These are phyloP conservation scores for Meteorus colon DNA, from an alignment of 2,888 invertebrate species.

Conservation along the genomic window DNA sequence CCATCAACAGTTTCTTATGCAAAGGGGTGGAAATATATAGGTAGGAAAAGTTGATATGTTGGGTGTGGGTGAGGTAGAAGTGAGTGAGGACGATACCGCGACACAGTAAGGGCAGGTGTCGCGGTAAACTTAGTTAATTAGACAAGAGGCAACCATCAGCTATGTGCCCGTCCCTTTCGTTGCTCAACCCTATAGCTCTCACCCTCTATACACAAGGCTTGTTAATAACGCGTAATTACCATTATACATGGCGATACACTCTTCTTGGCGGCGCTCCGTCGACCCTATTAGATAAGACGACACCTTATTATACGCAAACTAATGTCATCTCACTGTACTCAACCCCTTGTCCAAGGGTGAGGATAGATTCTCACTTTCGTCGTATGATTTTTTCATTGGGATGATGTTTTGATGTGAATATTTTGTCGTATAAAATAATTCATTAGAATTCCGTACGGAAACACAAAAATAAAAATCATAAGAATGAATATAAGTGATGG, in stretches of 20 bases:
- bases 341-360: constrained; percentile 41
- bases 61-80: constrained; percentile 54
- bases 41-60: background rate
- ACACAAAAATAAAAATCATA: too few relatives aligned
- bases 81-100: constrained; percentile 63
- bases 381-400: background rate
- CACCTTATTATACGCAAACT: constrained; percentile 72
- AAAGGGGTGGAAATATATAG: background rate
- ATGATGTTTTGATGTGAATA: background rate
- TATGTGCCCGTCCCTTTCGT: constrained; percentile 26
- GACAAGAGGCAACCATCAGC: constrained; percentile 73
- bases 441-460: too few relatives aligned
- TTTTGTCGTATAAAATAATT: too few relatives aligned
- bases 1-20: constrained; percentile 5
- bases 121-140: constrained; percentile 74
- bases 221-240: constrained; percentile 74
- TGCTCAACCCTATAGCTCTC: constrained; percentile 28
- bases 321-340: constrained; percentile 60
- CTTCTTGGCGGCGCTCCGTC: constrained; percentile 62
- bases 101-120: constrained; percentile 72
- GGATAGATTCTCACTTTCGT: background rate
- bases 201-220: constrained; percentile 65
- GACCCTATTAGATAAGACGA: constrained; percentile 73
- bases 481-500: too few relatives aligned
- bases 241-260: constrained; percentile 74